Base-by-base conservation (phyloP, 2,797 vertebrate genomes). In the Falco columbarius region DNA sequence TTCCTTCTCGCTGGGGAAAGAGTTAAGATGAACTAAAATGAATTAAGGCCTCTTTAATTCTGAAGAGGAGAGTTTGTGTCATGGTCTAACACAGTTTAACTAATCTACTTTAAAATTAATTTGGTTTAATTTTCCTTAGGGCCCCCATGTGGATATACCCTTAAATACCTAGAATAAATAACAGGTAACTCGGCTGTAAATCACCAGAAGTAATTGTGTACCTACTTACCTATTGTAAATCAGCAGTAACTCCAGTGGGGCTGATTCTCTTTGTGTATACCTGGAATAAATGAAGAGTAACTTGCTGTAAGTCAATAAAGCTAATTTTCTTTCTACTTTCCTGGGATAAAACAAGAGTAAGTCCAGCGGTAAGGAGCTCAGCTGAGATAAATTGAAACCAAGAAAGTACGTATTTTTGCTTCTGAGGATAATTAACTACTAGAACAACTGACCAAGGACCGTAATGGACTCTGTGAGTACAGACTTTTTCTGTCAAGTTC, bases 21-120 rank as follows among this genome's bases (percentile, higher is more conserved):
- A 95, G 89, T 58, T 61, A 5, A 76, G 83, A 49, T 38, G 63
- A 93, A 40, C 67, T 51, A 54, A 67, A 77, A 87, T 68, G 67
- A 91, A 88, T 92, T 87, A 86, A 87, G 77, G 86, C 67, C 81
- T 85, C 84, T 90, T 38, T 87, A 91, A 86, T 87, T 74, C 89
- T 83, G 81, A 61, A 47, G 68, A 89, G 86, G 82, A 91, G 72
- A 65, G 84, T 88, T 86, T 77, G 42, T 96, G 91, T 92, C 91
- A 55, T 90, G 86, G 79, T 86, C 93, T 94, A 91, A 96, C 81
- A 81, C 91, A 81, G 86, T 91, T 96, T 92, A 96, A 95, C 85
- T 95, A 95, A 97, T 92, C 94, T 80, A 36, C 96, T 96, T 96
- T 83, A 93, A 96, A 95, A 96, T 95, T 96, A 96, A 96, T 96